Evolutionary conservation across 1,140 invertebrate genomes (phyloP).

Genomic region (Zaprionus tsacasi): DNA sequence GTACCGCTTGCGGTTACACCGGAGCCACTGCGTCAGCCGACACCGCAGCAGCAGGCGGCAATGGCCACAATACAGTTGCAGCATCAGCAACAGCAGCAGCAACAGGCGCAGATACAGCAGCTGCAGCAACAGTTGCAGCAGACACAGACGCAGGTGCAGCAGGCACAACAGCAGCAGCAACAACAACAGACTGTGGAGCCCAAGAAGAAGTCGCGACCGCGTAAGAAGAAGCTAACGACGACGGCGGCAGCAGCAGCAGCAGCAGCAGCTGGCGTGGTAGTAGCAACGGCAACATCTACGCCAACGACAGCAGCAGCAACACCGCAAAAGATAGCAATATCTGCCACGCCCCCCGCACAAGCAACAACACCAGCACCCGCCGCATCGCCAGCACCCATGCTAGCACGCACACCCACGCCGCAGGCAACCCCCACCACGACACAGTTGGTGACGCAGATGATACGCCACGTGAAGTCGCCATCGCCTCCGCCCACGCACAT

Average conservation of each 20-base stretch:
- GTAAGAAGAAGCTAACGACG: slow-evolving; percentile 61
- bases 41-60: slow-evolving; percentile 64
- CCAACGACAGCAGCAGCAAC: slow-evolving; percentile 4
- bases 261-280: too few species aligned
- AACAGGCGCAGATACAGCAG: slow-evolving; percentile 72
- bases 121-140: slow-evolving; percentile 68
- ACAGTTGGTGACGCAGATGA: slow-evolving; percentile 25
- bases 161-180: slow-evolving; percentile 54
- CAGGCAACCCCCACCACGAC: slow-evolving; percentile 1
- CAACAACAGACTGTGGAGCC: slow-evolving; percentile 40
- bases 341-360: slow-evolving; percentile 32
- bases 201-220: slow-evolving; percentile 77
- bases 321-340: slow-evolving; percentile 43
- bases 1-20: slow-evolving; percentile 71
- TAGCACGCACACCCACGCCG: slow-evolving; percentile 38
- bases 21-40: slow-evolving; percentile 72
- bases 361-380: slow-evolving; percentile 26
- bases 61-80: slow-evolving; percentile 75
- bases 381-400: slow-evolving; percentile 7
- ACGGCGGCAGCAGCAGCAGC: slow-evolving; percentile 8
- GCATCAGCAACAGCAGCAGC: slow-evolving; percentile 74
- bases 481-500: slow-evolving; percentile 73
- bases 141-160: slow-evolving; percentile 71
- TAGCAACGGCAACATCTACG: slow-evolving; percentile 2
- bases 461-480: slow-evolving; percentile 58